These are phyloP conservation scores for Euura lappo DNA, from an alignment of 1,140 invertebrate genomes.

Conservation along the genomic window DNA sequence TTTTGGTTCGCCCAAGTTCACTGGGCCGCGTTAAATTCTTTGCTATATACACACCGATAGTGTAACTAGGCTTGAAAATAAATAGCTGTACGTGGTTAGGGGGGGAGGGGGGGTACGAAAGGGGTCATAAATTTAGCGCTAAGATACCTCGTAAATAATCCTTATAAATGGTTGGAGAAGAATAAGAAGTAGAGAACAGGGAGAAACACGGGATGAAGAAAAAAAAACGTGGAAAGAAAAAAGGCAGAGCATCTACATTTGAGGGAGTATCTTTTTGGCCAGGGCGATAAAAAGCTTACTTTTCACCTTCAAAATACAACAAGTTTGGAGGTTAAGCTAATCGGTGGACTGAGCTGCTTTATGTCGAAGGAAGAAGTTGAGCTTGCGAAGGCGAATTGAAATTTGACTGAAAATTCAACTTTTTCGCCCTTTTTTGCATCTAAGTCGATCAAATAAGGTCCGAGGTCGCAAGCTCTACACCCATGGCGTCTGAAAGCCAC, in stretches of 20 bases:
- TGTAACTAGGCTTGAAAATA: slow-evolving; percentile 6
- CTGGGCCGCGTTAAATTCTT: neutral
- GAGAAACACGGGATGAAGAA: neutral
- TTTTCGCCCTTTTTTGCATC: no score
- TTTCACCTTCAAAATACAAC: no score
- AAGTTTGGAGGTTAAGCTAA: no score
- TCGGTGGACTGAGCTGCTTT: no score
- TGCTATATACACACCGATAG: neutral
- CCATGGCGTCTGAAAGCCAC: no score
- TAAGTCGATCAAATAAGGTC: no score
- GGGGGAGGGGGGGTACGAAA: neutral
- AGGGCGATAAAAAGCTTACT: no score
- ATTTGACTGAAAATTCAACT: no score
- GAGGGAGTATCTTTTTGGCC: no score
- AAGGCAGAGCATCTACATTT: neutral
- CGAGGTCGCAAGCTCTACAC: no score
- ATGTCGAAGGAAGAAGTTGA: no score
- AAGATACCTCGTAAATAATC: slow-evolving; percentile 7
- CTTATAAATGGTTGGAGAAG: neutral
- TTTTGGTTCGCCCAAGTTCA: neutral
- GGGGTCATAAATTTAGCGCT: neutral
- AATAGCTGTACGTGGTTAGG: neutral
- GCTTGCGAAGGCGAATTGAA: no score
- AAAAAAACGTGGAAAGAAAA: neutral
- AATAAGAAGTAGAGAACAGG: neutral